Conservation (phyloP, 2,113 vertebrate genomes). For the Apeltes quadracus region DNA sequence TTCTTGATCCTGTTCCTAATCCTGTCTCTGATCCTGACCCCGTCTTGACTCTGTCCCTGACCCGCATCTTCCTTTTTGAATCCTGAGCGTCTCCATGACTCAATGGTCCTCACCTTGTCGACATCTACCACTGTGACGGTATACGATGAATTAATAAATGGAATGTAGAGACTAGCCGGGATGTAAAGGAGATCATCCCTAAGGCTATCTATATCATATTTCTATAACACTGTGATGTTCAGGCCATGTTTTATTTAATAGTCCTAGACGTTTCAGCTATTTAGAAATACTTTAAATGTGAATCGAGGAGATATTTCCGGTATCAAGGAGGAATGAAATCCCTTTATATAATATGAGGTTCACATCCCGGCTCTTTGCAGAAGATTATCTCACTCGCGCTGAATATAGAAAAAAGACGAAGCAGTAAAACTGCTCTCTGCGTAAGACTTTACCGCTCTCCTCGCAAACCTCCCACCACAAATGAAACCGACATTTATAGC, state of each 20-base stretch:
- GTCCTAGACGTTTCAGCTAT: not conserved
- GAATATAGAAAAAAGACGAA: not conserved
- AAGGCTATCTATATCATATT: not conserved
- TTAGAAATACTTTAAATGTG: not conserved
- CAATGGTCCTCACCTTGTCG: too few species aligned
- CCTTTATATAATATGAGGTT: not conserved
- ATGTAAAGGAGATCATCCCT: not conserved
- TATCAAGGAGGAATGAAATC: not conserved
- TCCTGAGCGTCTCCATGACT: too few species aligned
- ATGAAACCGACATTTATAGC: slow-evolving; percentile 15
- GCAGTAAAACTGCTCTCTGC: not conserved
- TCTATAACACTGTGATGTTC: not conserved
- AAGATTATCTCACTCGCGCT: not conserved
- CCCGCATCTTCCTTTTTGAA: too few species aligned
- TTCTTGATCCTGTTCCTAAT: too few species aligned
- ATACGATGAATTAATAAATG: not conserved
- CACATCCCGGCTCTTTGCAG: not conserved
- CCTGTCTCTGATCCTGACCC: too few species aligned
- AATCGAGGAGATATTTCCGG: not conserved
- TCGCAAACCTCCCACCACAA: slow-evolving; percentile 7
- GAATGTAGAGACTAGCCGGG: not conserved
- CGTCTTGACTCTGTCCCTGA: too few species aligned
- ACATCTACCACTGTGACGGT: too few species aligned
- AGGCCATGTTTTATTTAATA: not conserved
- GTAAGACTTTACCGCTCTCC: not conserved